Evolutionary conservation across 2,113 vertebrate species (phyloP), one percentile per base, ranked within the genome.

Genomic region (Chaetodon auriga): DNA sequence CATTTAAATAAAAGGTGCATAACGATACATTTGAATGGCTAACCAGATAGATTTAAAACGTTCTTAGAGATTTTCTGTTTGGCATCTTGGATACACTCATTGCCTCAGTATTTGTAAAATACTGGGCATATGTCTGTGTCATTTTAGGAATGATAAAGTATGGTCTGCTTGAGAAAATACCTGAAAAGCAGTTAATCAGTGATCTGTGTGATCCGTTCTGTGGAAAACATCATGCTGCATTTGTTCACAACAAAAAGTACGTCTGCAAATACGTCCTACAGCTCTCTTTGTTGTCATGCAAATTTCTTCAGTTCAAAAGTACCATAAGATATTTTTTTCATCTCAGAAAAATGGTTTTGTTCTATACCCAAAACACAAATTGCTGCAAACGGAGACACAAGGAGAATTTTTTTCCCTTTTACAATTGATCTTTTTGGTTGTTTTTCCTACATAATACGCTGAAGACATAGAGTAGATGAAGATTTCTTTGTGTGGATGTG

Each of bases 331-430:
- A 5, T 75, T 30, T 36, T 35, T 68, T 6, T 23, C 48, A 25
- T 43, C 48, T 5, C 3, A 7, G 6, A 68, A 60, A 73, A 58
- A 38, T 9, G 23, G 18, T 61, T 62, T 51, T 45, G n/a, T 23
- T 35, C 13, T 36, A 15, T 23, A n/a, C 36, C 48, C 36, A 48
- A 64, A 62, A 69, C 14, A 57, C 60, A 77, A 77, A 65, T 46
- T 60, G 57, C 10, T 9, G 25, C 41, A 49, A 14, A 16, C 35
- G 9, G 49, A 48, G 46, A 48, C 19, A 46, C 12, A 12, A n/a
- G 13, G 16, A 61, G 4, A 12, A 11, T 15, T 25, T 38, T 11
- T 64, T n/a, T n/a, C 7, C 3, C 21, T 19, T 51, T n/a, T 23
- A 49, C 35, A 35, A 43, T 43, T 21, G 8, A 65, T 49, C 14